phyloP scores from a whole-genome alignment of 92 coral and sea anemone genomes.

The Phenganax marumi region DNA sequence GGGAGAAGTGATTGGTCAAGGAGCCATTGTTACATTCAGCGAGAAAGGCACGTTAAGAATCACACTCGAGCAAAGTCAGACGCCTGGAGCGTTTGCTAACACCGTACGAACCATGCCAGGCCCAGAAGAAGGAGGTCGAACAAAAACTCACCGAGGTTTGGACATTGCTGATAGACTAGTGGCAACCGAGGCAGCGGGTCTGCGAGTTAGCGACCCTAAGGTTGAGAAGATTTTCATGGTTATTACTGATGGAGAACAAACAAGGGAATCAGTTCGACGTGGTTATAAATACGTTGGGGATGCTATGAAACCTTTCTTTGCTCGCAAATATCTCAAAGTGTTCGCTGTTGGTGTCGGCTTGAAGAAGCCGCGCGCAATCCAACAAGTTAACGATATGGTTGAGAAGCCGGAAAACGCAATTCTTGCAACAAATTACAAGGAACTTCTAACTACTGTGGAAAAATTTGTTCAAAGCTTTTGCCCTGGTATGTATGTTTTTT shows the following conservation, averaged over 20 bases:
- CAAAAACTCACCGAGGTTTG: conserved; percentile 18
- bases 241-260: conserved; percentile 25
- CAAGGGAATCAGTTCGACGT: not conserved
- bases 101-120: conserved; percentile 15
- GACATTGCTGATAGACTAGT: not conserved
- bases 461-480: not conserved
- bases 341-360: conserved; percentile 24
- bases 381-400: conserved; percentile 13
- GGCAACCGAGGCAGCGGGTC: not conserved
- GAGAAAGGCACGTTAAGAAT: conserved; percentile 9
- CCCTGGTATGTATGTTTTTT: not conserved
- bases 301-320: conserved; percentile 18
- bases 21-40: conserved; percentile 22
- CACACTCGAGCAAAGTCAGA: conserved; percentile 15
- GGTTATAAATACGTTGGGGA: conserved; percentile 28
- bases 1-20: conserved; percentile 28
- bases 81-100: conserved; percentile 7
- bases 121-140: conserved; percentile 13
- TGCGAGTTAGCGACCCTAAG: conserved; percentile 7
- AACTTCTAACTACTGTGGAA: conserved; percentile 11
- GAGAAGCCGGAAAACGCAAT: not conserved
- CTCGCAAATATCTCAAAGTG: not conserved
- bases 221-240: conserved; percentile 23
- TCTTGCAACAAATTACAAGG: conserved; percentile 9
- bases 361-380: not conserved